Conservation (phyloP, 2,113 vertebrate species). For the Ailuropoda melanoleuca region DNA sequence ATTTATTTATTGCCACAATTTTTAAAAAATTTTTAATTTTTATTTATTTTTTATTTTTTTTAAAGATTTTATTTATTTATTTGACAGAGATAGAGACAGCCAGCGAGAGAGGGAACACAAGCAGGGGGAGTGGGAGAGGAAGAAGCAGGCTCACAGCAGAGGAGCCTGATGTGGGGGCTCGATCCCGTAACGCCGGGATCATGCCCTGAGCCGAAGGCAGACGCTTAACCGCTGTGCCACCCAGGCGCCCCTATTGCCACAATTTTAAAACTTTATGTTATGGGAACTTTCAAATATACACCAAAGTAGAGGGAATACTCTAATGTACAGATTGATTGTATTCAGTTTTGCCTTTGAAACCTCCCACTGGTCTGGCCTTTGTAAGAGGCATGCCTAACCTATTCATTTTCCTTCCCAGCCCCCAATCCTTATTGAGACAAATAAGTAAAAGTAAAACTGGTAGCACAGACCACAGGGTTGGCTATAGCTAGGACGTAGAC, state of each 20-base stretch:
- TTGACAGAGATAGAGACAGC: too few relatives aligned
- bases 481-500: neutral
- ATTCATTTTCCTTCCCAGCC: neutral
- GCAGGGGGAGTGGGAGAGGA: too few relatives aligned
- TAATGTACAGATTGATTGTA: neutral
- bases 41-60: too few relatives aligned
- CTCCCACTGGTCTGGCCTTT: neutral
- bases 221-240: too few relatives aligned
- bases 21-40: too few relatives aligned
- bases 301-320: neutral
- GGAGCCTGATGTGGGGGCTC: too few relatives aligned
- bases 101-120: too few relatives aligned
- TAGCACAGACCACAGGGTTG: neutral
- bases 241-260: too few relatives aligned
- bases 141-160: too few relatives aligned
- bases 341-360: slow-evolving; percentile 11
- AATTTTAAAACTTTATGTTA: neutral
- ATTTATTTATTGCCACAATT: neutral
- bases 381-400: neutral
- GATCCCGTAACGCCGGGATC: too few relatives aligned
- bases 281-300: neutral
- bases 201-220: too few relatives aligned
- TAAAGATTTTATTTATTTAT: too few relatives aligned
- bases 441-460: neutral
- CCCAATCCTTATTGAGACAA: neutral